Evolutionary conservation across 1,140 invertebrate species (phyloP).

Genomic region (Planococcus citri): DNA sequence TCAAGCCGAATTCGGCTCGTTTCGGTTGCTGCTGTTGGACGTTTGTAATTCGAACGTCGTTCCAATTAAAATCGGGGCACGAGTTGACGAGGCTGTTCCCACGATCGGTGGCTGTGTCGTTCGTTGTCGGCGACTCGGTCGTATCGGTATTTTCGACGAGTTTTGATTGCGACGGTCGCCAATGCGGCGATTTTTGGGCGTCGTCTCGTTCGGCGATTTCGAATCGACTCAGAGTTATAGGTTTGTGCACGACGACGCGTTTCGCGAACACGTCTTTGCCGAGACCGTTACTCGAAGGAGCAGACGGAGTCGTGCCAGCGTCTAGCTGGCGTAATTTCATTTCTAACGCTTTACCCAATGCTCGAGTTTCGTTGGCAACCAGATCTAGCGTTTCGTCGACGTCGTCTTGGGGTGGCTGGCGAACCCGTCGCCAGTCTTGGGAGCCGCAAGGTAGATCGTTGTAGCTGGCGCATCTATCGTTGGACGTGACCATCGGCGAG

Average conservation of each 20-base stretch:
- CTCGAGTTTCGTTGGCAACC: neutral
- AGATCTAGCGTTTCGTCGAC: neutral
- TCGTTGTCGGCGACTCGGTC: no score
- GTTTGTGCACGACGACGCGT: conserved; percentile 4
- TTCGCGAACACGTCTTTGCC: neutral
- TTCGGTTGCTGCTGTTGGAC: neutral
- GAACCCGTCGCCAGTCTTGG: neutral
- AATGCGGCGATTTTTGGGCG: neutral
- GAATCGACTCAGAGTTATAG: neutral
- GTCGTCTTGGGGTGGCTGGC: neutral
- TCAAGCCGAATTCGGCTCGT: no score
- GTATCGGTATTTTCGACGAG: no score
- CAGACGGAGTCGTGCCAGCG: neutral
- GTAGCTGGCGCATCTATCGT: conserved; percentile 11
- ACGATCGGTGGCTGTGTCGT: no score
- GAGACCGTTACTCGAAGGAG: neutral
- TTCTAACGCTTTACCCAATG: neutral
- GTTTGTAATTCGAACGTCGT: neutral
- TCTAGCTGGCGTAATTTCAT: neutral
- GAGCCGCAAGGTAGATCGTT: conserved; percentile 14
- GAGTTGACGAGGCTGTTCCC: no score
- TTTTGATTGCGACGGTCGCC: neutral
- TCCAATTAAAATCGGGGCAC: neutral
- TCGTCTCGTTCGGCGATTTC: neutral
- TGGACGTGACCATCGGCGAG: neutral